A percentile compares a stretch with the other conserved stretches of the same genome.
These are phyloP conservation scores for Coreius guichenoti DNA, from an alignment of 2,797 vertebrate genomes.

Conservation along the genomic window DNA sequence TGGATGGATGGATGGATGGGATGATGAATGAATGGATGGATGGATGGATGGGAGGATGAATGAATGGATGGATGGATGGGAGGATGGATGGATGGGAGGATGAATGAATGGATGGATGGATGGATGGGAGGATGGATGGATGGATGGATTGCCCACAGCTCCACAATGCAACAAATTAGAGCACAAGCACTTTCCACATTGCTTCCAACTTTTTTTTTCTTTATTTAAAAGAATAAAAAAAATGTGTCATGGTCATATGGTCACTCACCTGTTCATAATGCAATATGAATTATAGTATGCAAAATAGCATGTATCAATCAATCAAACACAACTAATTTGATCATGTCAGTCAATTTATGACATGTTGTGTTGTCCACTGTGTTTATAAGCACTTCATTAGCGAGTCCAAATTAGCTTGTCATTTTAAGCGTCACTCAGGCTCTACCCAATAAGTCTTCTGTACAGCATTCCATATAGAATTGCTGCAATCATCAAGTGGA, in stretches of 20 bases:
- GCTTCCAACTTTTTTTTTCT: not conserved
- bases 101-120: too few relatives aligned
- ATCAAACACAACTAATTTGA: not conserved
- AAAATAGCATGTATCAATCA: not conserved
- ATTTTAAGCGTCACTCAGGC: not conserved
- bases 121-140: too few relatives aligned
- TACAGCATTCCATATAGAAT: not conserved
- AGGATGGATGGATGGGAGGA: too few relatives aligned
- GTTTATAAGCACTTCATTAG: not conserved
- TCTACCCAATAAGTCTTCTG: not conserved
- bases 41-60: too few relatives aligned
- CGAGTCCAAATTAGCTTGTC: not conserved
- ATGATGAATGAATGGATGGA: too few relatives aligned
- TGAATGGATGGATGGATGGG: too few relatives aligned
- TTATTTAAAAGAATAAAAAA: too few relatives aligned
- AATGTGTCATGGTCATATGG: not conserved
- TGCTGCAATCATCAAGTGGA: not conserved
- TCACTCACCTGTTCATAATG: not conserved
- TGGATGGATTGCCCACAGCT: not conserved
- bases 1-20: too few relatives aligned
- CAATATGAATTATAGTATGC: not conserved
- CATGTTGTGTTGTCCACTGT: not conserved
- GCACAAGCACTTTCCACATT: not conserved
- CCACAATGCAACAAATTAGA: not conserved
- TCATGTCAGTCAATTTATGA: slow-evolving; percentile 10